Evolutionary conservation across 2,797 vertebrate species (phyloP).

Genomic region (Phoxinus dragarum): DNA sequence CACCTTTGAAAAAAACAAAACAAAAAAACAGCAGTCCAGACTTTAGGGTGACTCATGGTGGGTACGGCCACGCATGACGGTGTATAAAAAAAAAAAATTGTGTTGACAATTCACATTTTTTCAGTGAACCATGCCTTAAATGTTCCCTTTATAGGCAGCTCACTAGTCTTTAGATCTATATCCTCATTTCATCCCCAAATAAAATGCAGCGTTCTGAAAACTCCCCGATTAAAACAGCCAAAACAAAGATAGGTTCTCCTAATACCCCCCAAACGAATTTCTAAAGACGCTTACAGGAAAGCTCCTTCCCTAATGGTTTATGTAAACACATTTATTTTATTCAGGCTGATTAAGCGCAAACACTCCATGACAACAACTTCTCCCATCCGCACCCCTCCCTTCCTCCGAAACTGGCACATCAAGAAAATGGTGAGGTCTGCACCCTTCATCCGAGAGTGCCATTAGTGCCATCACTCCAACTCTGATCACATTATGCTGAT

Average conservation of each 20-base stretch:
- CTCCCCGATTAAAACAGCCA: not conserved
- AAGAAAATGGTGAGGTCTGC: slow-evolving; percentile 28
- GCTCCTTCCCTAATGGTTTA: slow-evolving; percentile 41
- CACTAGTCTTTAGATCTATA: not conserved
- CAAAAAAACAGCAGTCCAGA: not conserved
- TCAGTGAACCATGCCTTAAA: not conserved
- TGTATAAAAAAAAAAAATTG: not conserved
- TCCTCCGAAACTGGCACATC: slow-evolving; percentile 18
- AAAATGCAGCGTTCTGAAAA: not conserved
- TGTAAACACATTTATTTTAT: slow-evolving; percentile 44
- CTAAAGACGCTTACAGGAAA: slow-evolving; percentile 14
- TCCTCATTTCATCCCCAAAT: not conserved
- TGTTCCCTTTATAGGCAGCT: not conserved
- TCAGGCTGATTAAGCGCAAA: slow-evolving; percentile 43
- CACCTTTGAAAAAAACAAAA: not conserved
- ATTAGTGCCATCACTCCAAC: slow-evolving; percentile 46
- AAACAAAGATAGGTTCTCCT: slow-evolving; percentile 3
- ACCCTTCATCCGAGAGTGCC: slow-evolving; percentile 23
- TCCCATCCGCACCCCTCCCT: slow-evolving; percentile 4
- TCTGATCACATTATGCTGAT: slow-evolving; percentile 42
- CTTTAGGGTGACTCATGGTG: not conserved
- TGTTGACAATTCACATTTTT: no score
- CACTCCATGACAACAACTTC: slow-evolving; percentile 22
- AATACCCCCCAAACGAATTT: slow-evolving; percentile 18
- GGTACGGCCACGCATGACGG: not conserved